Evolutionary conservation across 2,113 vertebrate genomes (phyloP).

Genomic region (Halichoerus grypus): DNA sequence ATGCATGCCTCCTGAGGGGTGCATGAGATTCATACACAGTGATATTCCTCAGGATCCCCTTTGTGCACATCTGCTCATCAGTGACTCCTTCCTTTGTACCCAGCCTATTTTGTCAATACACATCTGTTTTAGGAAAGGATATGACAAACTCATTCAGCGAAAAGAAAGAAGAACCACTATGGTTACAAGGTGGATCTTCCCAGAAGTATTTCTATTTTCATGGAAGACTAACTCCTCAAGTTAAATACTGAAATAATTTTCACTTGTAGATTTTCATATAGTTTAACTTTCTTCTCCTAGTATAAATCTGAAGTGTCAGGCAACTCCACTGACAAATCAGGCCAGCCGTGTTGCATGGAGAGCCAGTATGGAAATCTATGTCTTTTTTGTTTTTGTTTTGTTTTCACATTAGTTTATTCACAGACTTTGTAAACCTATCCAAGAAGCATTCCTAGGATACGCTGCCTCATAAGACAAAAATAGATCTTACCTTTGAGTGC

Average conservation of each 20-base stretch:
- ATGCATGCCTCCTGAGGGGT: background rate
- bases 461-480: background rate
- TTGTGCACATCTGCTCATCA: background rate
- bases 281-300: background rate
- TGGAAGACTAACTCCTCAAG: slow-evolving; percentile 26
- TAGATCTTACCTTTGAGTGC: background rate
- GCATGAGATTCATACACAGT: background rate
- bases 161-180: background rate
- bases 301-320: background rate
- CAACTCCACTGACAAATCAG: background rate
- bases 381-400: background rate
- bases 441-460: background rate
- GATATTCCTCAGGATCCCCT: background rate
- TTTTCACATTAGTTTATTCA: background rate
- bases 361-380: background rate
- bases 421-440: background rate
- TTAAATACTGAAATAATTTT: slow-evolving; percentile 10
- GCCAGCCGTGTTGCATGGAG: background rate
- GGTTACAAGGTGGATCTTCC: background rate
- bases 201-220: background rate
- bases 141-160: background rate
- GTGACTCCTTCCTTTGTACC: background rate
- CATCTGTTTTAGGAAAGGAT: background rate
- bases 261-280: background rate
- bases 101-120: background rate